Evolutionary conservation across 2,797 vertebrate species (phyloP).

Genomic region (Chelonia mydas): DNA sequence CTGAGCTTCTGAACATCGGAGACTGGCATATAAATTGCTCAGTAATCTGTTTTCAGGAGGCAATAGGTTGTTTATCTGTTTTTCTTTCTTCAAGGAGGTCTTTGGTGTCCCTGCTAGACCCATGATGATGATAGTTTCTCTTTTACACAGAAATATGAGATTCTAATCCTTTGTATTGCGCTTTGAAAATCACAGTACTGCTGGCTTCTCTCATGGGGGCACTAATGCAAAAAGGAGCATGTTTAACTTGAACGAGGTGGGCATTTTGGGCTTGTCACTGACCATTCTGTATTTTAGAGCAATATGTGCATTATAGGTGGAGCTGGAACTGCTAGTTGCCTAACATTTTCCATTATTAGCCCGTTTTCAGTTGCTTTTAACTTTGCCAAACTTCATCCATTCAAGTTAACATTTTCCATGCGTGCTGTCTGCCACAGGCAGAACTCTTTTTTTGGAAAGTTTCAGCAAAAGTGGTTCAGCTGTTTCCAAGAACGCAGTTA

Average conservation of each 20-base stretch:
- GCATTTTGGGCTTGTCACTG: neutral
- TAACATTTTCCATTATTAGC: neutral
- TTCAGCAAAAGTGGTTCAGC: constrained; percentile 14
- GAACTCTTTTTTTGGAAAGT: constrained; percentile 25
- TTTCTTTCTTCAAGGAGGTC: neutral
- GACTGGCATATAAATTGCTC: neutral
- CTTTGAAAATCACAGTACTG: neutral
- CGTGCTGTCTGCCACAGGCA: constrained; percentile 43
- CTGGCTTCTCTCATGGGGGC: neutral
- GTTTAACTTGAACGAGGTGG: neutral
- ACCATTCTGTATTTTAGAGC: neutral
- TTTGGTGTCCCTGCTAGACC: neutral
- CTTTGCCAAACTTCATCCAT: constrained; percentile 47
- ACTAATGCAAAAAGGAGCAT: neutral
- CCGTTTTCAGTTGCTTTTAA: constrained; percentile 47
- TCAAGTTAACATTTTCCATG: constrained; percentile 8
- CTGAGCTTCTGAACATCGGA: neutral
- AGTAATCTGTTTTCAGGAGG: neutral
- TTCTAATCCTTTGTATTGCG: neutral
- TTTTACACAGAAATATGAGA: neutral
- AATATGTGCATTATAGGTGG: neutral
- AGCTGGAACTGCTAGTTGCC: neutral
- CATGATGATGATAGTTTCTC: neutral
- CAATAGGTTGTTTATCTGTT: neutral
- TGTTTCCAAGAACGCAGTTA: constrained; percentile 28